A percentile compares a stretch with the other conserved stretches of the same genome.
phyloP scores from a whole-genome alignment of 1,140 invertebrate species.

The Akabosia matsudoensis region DNA sequence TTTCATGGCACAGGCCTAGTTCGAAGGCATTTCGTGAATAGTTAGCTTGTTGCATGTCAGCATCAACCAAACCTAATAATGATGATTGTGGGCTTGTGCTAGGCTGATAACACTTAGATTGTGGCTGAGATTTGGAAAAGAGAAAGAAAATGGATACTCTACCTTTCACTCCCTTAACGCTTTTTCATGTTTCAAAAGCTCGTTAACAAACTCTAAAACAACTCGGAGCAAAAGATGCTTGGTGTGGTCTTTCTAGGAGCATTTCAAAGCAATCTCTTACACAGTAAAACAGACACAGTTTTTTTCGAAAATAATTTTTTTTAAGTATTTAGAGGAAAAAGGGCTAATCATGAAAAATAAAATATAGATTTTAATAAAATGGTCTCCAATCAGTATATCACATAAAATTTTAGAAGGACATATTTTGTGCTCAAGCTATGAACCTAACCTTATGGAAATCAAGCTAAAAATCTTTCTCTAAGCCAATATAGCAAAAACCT shows the following conservation, averaged over 20 bases:
- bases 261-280: neutral
- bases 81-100: neutral
- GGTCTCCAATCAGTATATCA: neutral
- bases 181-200: neutral
- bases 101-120: neutral
- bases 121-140: conserved; percentile 3
- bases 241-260: neutral
- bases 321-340: too few species aligned
- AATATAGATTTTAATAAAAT: conserved; percentile 38
- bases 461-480: too few species aligned
- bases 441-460: too few species aligned
- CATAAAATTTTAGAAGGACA: too few species aligned
- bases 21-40: neutral
- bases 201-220: neutral
- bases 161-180: neutral
- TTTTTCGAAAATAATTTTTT: too few species aligned
- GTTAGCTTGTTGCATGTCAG: conserved; percentile 14
- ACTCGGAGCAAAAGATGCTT: neutral
- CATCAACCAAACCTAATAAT: neutral
- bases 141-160: neutral
- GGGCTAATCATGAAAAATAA: conserved; percentile 44
- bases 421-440: too few species aligned
- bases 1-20: neutral
- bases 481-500: too few species aligned
- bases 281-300: too few species aligned